phyloP scores from a whole-genome alignment of 2,797 vertebrate species.

The Syngnathus acus region DNA sequence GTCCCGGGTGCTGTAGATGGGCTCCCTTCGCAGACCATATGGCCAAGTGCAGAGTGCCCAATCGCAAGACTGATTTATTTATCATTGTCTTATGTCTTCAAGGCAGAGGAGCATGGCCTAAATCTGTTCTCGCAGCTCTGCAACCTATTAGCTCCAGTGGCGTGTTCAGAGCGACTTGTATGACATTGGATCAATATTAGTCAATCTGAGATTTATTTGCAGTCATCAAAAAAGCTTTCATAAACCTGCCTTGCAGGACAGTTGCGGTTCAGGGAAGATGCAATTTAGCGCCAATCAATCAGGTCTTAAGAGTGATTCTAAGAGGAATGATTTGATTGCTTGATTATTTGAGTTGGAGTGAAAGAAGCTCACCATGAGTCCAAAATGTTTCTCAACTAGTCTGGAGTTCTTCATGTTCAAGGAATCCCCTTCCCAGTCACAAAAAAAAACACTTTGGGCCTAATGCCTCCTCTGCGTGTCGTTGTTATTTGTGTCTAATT shows the following conservation, averaged over 20 bases:
- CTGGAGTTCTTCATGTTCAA: not conserved
- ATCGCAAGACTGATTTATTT: constrained; percentile 56
- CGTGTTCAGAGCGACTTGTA: not conserved
- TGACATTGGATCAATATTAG: not conserved
- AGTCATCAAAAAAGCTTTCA: not conserved
- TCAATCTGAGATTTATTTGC: not conserved
- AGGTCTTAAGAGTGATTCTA: not conserved
- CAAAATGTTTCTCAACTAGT: not conserved
- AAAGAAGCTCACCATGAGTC: not conserved
- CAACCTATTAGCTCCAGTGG: not conserved
- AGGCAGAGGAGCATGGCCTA: constrained; percentile 5
- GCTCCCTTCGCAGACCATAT: constrained; percentile 17
- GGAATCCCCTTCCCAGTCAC: not conserved
- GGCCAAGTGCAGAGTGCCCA: constrained; percentile 17
- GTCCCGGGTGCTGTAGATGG: constrained; percentile 36
- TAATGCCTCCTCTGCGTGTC: not conserved
- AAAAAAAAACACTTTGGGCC: not conserved
- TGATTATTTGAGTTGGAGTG: not conserved
- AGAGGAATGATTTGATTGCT: not conserved
- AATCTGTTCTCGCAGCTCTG: constrained; percentile 12
- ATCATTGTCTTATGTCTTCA: constrained; percentile 30
- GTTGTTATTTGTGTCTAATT: constrained; percentile 6
- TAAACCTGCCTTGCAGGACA: not conserved
- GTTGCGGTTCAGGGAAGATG: not conserved
- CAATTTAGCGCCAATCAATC: not conserved